Base-by-base conservation (phyloP, 2,888 invertebrate species). In the Mesorhabditis sp. region DNA sequence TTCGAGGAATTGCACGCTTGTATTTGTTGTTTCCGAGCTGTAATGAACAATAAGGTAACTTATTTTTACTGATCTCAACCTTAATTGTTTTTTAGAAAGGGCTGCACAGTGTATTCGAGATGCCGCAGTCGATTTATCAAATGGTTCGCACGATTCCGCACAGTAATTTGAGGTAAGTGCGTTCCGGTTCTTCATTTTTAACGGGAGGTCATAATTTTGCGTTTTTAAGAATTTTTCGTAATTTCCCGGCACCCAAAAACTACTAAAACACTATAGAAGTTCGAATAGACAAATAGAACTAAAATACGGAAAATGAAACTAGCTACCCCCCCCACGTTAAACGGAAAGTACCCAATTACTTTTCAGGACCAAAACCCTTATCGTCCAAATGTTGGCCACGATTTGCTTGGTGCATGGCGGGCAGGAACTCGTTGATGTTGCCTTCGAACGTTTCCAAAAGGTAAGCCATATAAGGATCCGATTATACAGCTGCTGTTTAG, bases 361-460 rank as follows among this genome's bases (percentile, higher is more conserved):
- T 86, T 86, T 45, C 85, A 90, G 97, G 76, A 98, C 98, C 44
- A 98, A 98, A 89, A 95, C 97, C 1, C 88, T 98, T 75, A 97
- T 98, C 41, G 89, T 98, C 80, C 97, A 98, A 87, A 90, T 99
- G 72, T 89, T 99, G 74, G 97, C 98, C 0, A 98, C 97, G 74
- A 95, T 99, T 82, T 98, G 98, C 87, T 89, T 97, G 78, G 96
- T 99, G 72, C 95, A 95, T 88, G 97, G 97, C 28, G 98, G 98
- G n/a, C 98, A 98, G 86, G 94, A 95, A 88, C 94, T 97, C 85
- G 96, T 97, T 79, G 89, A 97, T 68, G 92, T 92, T 2, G 95
- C 98, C 4, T 99, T 99, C 87, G 94, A 97, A 87, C 94, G 95
- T 88, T 98, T 98, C 88, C 95, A 96, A 88, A 93, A 93, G 88